These are phyloP conservation scores for Scotopteryx bipunctaria DNA, from an alignment of 2,888 invertebrate genomes.

Conservation along the genomic window DNA sequence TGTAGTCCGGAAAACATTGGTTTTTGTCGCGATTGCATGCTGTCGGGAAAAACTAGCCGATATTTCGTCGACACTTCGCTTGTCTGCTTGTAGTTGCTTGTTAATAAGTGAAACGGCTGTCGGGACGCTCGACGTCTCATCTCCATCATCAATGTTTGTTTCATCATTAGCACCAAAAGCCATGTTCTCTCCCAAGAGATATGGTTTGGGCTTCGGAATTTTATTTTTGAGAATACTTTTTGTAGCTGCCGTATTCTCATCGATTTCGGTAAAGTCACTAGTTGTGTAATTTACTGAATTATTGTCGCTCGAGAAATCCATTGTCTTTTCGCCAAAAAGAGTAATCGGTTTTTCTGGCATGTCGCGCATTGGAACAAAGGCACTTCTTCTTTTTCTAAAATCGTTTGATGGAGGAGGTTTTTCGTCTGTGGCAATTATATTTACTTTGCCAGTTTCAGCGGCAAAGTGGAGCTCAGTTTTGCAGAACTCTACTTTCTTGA, in stretches of 20 bases:
- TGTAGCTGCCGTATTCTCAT: conserved; percentile 82
- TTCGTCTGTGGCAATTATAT: conserved; percentile 94
- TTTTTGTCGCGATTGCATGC: conserved; percentile 45
- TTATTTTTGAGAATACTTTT: conserved; percentile 90
- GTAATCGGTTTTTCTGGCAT: conserved; percentile 82
- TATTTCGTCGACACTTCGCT: conserved; percentile 49
- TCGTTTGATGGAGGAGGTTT: conserved; percentile 93
- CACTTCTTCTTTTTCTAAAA: conserved; percentile 87
- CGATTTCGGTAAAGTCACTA: conserved; percentile 66
- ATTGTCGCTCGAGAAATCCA: conserved; percentile 48
- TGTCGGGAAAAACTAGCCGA: conserved; percentile 45
- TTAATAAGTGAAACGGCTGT: conserved; percentile 70
- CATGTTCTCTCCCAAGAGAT: conserved; percentile 87
- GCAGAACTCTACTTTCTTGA: conserved; percentile 92
- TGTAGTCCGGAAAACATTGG: conserved; percentile 53
- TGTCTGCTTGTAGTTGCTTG: conserved; percentile 61
- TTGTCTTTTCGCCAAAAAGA: conserved; percentile 83
- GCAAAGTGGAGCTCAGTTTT: conserved; percentile 95
- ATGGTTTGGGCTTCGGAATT: conserved; percentile 88
- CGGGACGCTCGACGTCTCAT: conserved; percentile 42
- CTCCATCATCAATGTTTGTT: conserved; percentile 41
- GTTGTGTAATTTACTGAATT: conserved; percentile 43
- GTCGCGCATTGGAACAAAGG: conserved; percentile 71
- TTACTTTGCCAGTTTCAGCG: conserved; percentile 92
- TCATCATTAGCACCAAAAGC: conserved; percentile 63